A percentile compares a stretch with the other conserved stretches of the same genome.
These are phyloP conservation scores for Smittia sp. DNA, from an alignment of 2,888 invertebrate genomes.

Conservation along the genomic window DNA sequence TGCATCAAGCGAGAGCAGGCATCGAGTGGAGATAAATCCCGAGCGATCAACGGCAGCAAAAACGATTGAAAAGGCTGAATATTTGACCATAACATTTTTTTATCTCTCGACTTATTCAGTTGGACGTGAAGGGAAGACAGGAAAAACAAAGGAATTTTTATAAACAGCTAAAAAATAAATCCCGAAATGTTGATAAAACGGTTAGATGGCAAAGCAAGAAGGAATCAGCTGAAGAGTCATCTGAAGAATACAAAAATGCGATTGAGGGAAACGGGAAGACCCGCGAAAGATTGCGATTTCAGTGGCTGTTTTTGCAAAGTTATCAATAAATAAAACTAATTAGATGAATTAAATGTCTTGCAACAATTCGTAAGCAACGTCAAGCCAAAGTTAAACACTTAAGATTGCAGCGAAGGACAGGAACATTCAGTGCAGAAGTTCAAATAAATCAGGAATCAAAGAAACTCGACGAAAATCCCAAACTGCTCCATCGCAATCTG, in stretches of 20 bases:
- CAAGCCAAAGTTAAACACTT: no score
- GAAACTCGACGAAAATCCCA: no score
- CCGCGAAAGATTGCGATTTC: neutral
- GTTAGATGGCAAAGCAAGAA: neutral
- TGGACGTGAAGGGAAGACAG: slow-evolving; percentile 11
- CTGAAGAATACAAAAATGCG: slow-evolving; percentile 32
- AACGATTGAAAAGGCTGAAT: slow-evolving; percentile 18
- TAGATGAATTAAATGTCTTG: slow-evolving; percentile 7
- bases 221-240: slow-evolving; percentile 15
- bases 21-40: slow-evolving; percentile 22
- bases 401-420: no score
- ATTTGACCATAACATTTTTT: slow-evolving; percentile 35
- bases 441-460: no score
- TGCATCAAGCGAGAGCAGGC: neutral
- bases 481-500: no score
- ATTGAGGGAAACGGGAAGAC: slow-evolving; percentile 15
- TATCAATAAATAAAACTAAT: slow-evolving; percentile 19
- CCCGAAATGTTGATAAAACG: slow-evolving; percentile 20
- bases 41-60: slow-evolving; percentile 24
- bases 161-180: slow-evolving; percentile 35
- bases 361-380: no score
- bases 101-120: slow-evolving; percentile 2
- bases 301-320: neutral
- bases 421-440: no score
- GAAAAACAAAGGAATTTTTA: slow-evolving; percentile 39